Conservation (phyloP, 2,888 invertebrate species). For the Calliopum simillimum region DNA sequence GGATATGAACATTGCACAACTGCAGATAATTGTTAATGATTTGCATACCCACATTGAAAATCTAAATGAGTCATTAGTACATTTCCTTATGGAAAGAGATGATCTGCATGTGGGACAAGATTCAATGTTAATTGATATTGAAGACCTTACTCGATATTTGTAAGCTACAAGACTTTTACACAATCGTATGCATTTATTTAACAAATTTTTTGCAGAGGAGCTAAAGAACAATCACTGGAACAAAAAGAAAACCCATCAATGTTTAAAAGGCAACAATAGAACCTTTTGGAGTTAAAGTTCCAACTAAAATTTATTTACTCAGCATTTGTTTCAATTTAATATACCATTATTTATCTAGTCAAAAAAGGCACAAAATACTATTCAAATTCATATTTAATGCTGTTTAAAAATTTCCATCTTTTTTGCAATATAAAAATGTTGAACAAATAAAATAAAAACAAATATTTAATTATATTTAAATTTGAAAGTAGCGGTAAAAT, state of each 20-base stretch:
- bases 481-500: no score
- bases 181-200: neutral
- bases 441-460: no score
- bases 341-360: no score
- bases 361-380: no score
- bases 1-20: constrained; percentile 93
- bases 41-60: constrained; percentile 93
- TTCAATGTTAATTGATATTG: constrained; percentile 96
- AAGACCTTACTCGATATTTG: constrained; percentile 92
- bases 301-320: no score
- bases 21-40: constrained; percentile 93
- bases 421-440: no score
- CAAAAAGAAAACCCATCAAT: constrained; percentile 25
- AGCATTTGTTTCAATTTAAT: no score
- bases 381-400: no score
- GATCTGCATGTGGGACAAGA: constrained; percentile 98
- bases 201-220: constrained; percentile 42
- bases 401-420: no score
- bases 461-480: no score
- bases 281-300: no score
- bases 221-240: constrained; percentile 48
- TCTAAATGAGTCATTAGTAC: constrained; percentile 90
- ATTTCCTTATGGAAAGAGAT: constrained; percentile 90
- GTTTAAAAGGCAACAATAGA: no score
- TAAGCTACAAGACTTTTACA: constrained; percentile 69